A percentile compares a stretch with the other conserved stretches of the same genome.
These are phyloP conservation scores for Harmothoe impar DNA, from an alignment of 2,888 invertebrate species.

Conservation along the genomic window DNA sequence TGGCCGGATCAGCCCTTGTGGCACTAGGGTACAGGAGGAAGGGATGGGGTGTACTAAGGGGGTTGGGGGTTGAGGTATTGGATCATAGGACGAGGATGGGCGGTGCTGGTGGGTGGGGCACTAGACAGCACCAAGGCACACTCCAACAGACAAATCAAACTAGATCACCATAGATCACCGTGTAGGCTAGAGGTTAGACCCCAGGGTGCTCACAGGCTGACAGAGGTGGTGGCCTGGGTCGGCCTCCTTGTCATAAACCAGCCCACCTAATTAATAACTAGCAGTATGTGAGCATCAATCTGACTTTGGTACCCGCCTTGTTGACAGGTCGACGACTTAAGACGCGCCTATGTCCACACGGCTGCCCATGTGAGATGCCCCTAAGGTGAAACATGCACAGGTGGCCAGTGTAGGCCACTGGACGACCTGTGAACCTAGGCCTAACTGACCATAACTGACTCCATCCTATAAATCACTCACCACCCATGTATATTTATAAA, in stretches of 20 bases:
- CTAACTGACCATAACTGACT: slow-evolving; percentile 23
- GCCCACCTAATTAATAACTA: slow-evolving; percentile 52
- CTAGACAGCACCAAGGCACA: neutral
- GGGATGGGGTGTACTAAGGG: neutral
- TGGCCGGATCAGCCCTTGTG: slow-evolving; percentile 13
- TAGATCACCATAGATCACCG: slow-evolving; percentile 37
- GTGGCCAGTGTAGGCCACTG: neutral
- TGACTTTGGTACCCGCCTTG: neutral
- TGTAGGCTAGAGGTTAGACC: slow-evolving; percentile 39
- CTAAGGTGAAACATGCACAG: slow-evolving; percentile 22
- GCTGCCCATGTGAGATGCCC: neutral
- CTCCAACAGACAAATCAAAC: slow-evolving; percentile 39
- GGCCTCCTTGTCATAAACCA: slow-evolving; percentile 52
- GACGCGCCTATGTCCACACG: slow-evolving; percentile 25
- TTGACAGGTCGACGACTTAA: slow-evolving; percentile 12
- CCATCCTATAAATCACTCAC: neutral
- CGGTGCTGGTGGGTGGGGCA: neutral
- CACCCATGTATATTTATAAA: slow-evolving; percentile 10
- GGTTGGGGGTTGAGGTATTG: neutral
- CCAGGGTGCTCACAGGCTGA: slow-evolving; percentile 1
- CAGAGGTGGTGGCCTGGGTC: slow-evolving; percentile 45
- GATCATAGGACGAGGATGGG: neutral
- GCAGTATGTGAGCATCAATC: slow-evolving; percentile 49
- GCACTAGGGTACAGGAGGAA: neutral
- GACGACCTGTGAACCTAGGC: neutral